These are phyloP conservation scores for Isotomurus palustris DNA, from an alignment of 2,888 invertebrate species.

Conservation along the genomic window DNA sequence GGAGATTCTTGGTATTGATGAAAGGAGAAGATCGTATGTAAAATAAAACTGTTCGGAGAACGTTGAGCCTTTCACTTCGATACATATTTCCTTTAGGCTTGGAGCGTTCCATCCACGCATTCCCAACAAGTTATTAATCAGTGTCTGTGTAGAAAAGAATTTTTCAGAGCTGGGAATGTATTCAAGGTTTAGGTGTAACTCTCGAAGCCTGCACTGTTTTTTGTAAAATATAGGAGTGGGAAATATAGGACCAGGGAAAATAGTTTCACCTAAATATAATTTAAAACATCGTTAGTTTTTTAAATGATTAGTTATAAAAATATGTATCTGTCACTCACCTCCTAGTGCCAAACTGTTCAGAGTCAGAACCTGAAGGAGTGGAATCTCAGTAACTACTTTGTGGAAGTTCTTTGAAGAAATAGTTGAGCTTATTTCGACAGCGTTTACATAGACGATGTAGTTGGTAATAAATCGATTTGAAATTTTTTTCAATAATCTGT, in stretches of 20 bases:
- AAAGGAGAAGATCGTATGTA: conserved; percentile 9
- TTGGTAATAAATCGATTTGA: background rate
- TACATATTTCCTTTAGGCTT: conserved; percentile 1
- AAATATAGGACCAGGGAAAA: too few relatives aligned
- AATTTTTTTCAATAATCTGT: background rate
- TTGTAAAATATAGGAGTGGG: too few relatives aligned
- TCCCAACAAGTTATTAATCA: conserved; percentile 13
- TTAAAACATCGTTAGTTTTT: too few relatives aligned
- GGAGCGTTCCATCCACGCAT: conserved; percentile 7
- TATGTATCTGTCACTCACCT: background rate
- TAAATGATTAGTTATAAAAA: background rate
- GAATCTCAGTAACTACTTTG: background rate
- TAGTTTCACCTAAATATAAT: too few relatives aligned
- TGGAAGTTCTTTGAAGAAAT: background rate
- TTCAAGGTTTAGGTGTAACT: conserved; percentile 17
- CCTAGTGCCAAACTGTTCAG: background rate
- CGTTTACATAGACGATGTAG: background rate
- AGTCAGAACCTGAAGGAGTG: background rate
- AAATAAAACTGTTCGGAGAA: conserved; percentile 22
- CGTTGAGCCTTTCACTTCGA: conserved; percentile 11
- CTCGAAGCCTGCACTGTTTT: too few relatives aligned
- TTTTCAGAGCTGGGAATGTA: conserved; percentile 13
- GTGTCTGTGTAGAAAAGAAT: conserved; percentile 5
- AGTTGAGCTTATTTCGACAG: background rate
- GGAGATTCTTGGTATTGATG: conserved; percentile 9